These are phyloP conservation scores for Eumeta japonica DNA, from an alignment of 1,140 invertebrate species.

Conservation along the genomic window DNA sequence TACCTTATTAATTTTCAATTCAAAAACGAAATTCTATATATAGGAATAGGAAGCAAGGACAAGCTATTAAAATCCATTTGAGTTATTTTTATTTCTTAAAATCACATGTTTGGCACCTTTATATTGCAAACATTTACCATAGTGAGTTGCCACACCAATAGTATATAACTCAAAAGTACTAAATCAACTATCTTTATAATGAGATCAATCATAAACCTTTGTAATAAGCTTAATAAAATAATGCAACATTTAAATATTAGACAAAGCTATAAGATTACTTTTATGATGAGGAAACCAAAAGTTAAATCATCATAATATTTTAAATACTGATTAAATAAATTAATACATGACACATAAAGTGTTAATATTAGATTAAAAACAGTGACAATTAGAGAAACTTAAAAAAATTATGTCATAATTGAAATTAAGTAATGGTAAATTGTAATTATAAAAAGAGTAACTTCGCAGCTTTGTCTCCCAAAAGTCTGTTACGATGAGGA, in stretches of 20 bases:
- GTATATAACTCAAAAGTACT: conserved; percentile 1
- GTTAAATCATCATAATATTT: too few relatives aligned
- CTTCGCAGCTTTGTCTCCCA: conserved; percentile 1
- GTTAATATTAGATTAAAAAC: background rate
- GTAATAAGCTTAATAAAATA: conserved; percentile 1
- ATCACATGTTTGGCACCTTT: background rate
- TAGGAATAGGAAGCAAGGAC: background rate
- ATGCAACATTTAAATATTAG: background rate
- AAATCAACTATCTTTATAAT: conserved; percentile 5
- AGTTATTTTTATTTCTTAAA: background rate
- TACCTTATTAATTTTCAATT: background rate
- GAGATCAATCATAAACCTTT: background rate
- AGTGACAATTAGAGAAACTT: background rate
- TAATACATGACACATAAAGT: too few relatives aligned
- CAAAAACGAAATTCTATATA: conserved; percentile 1
- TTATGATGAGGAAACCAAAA: conserved; percentile 1
- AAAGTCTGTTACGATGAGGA: conserved; percentile 4
- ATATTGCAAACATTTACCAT: conserved; percentile 1
- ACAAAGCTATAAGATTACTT: conserved; percentile 4
- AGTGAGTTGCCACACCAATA: conserved; percentile 2
- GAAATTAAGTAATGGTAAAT: background rate
- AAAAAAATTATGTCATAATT: conserved; percentile 1
- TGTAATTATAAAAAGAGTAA: conserved; percentile 1
- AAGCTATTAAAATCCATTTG: background rate
- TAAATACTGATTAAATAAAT: too few relatives aligned